Conservation (phyloP, 2,888 invertebrate genomes). For the Cephus nigrinus region DNA sequence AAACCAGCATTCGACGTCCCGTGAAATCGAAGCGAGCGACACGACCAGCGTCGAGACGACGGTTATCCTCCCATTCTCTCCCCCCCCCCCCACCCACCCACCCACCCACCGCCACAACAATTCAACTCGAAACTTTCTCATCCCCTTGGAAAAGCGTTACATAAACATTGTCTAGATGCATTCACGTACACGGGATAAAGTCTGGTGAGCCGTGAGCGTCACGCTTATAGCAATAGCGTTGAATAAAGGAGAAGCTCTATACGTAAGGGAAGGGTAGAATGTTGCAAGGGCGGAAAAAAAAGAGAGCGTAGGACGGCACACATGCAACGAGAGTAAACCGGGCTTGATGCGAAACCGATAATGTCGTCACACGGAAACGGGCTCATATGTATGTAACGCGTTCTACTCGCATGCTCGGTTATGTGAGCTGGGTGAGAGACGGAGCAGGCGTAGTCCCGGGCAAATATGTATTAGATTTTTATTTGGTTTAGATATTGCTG, state of each 20-base stretch:
- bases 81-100: too few species aligned
- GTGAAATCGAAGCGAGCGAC: neutral
- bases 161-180: conserved; percentile 3
- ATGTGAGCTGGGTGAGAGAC: conserved; percentile 7
- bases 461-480: conserved; percentile 45
- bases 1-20: neutral
- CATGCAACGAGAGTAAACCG: conserved; percentile 47
- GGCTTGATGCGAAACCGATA: conserved; percentile 64
- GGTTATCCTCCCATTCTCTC: neutral
- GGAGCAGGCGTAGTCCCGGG: conserved; percentile 1
- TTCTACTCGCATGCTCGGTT: conserved; percentile 20
- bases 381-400: conserved; percentile 21
- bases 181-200: conserved; percentile 3
- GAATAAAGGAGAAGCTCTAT: conserved; percentile 24
- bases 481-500: conserved; percentile 21
- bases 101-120: neutral
- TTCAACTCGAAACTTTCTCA: neutral
- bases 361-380: conserved; percentile 45
- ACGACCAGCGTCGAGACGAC: neutral
- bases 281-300: conserved; percentile 5
- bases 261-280: conserved; percentile 6
- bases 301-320: conserved; percentile 12
- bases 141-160: conserved; percentile 5
- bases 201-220: neutral
- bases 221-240: neutral